Evolutionary conservation across 1,140 invertebrate genomes (phyloP), one percentile per base, ranked within the genome.

Genomic region (Drosophila kohkoa): DNA sequence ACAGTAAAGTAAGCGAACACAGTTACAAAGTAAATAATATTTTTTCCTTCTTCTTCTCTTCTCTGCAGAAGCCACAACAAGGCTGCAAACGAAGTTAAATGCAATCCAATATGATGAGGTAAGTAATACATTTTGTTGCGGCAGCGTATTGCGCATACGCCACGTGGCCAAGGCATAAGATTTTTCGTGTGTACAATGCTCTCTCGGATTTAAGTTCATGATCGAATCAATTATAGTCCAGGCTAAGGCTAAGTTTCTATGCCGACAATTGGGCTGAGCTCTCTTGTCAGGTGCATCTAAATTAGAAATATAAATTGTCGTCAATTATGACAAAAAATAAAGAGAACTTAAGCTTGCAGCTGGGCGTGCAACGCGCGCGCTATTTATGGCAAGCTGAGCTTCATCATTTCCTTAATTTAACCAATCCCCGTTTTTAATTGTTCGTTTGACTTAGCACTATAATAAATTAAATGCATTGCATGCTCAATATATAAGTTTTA

Each of bases 181-280:
- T 38, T 58, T 46, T 38, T 15, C 32, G 28, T 25, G 8, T 52
- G 25, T 49, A 13, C 32, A 32, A 8, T 32, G 32, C 32, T 30
- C 64, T 45, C 20, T 25, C 20, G 49, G 67, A 73, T 59, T 78
- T 81, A 81, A 76, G 85, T 88, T 89, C 83, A 88, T 77, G 86
- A 89, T 76, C 83, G 77, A 83, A 81, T 89, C 85, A 89, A 88
- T 88, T 89, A 59, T 46, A 6, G 30, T 16, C 4, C 51, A 51
- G 57, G n/a, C 46, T 38, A 7, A 51, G 25, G 45, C 62, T 71
- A 48, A 51, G 32, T 25, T 38, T 54, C 30, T 65, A 75, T 43
- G 30, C 43, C 13, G 62, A 38, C 49, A 69, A 77, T 77, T 59
- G 32, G 38, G 25, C 52, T 54, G 7, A 64, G 51, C 43, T 49